A percentile compares a stretch with the other conserved stretches of the same genome.
These are phyloP conservation scores for Caenorhabditis becei DNA, from an alignment of 2,888 invertebrate species.

Conservation along the genomic window DNA sequence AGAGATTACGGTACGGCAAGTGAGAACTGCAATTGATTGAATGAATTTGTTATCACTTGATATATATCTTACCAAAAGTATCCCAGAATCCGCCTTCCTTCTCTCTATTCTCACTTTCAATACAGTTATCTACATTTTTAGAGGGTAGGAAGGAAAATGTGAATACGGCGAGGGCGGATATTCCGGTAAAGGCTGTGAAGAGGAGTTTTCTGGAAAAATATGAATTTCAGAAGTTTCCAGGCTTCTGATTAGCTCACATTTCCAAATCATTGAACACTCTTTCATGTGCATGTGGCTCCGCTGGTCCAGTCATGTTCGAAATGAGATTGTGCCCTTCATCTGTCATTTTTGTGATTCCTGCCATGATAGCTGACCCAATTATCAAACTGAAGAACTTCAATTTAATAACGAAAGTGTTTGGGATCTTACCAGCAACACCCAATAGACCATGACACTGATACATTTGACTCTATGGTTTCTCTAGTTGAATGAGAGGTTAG, in stretches of 20 bases:
- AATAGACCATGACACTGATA: slow-evolving; percentile 66
- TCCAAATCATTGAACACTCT: slow-evolving; percentile 60
- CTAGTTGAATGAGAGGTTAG: slow-evolving; percentile 66
- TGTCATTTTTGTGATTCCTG: slow-evolving; percentile 39
- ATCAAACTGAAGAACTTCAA: slow-evolving; percentile 39
- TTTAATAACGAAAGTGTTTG: neutral
- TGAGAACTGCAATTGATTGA: slow-evolving; percentile 33
- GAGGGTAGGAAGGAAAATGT: slow-evolving; percentile 65
- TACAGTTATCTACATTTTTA: slow-evolving; percentile 62
- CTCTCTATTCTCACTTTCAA: slow-evolving; percentile 58
- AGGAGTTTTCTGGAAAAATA: slow-evolving; percentile 48
- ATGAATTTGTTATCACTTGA: too few species aligned
- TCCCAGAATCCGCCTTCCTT: too few species aligned
- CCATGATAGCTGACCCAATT: slow-evolving; percentile 56
- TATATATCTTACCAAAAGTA: too few species aligned
- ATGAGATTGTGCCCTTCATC: neutral
- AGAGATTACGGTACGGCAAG: slow-evolving; percentile 21
- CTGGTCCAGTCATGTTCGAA: neutral
- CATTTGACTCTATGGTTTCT: slow-evolving; percentile 67
- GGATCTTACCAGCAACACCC: slow-evolving; percentile 58
- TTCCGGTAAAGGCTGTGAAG: slow-evolving; percentile 64
- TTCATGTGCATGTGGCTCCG: slow-evolving; percentile 15
- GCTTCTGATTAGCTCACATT: slow-evolving; percentile 39
- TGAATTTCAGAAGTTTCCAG: too few species aligned
- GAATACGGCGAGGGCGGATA: slow-evolving; percentile 58